These are phyloP conservation scores for Centropus bengalensis DNA, from an alignment of 2,113 vertebrate species.

Conservation along the genomic window DNA sequence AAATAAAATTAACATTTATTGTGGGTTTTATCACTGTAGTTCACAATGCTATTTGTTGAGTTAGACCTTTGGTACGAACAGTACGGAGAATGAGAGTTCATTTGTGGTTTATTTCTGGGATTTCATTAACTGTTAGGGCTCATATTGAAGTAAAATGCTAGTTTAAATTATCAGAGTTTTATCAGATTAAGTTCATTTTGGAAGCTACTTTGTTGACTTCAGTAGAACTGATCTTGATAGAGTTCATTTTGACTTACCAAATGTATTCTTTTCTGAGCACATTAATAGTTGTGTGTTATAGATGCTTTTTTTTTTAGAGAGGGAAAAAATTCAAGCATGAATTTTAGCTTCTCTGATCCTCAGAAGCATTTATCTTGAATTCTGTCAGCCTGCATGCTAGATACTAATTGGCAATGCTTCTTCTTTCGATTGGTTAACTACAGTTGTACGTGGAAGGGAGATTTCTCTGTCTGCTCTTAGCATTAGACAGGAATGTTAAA, in stretches of 20 bases:
- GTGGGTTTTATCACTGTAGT: not conserved
- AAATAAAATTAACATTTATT: not conserved
- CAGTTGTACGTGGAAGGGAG: not conserved
- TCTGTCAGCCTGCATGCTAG: not conserved
- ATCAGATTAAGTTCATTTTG: not conserved
- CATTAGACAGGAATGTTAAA: not conserved
- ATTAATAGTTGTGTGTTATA: not conserved
- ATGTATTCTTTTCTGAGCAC: not conserved
- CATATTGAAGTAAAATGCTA: slow-evolving; percentile 26
- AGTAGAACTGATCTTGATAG: not conserved
- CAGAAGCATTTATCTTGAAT: not conserved
- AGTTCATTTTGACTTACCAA: not conserved
- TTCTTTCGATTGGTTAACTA: not conserved
- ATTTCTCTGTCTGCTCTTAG: not conserved
- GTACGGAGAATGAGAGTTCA: not conserved
- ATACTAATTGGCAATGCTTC: not conserved
- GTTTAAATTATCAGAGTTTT: slow-evolving; percentile 6
- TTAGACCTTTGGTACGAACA: slow-evolving; percentile 36
- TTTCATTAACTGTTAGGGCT: slow-evolving; percentile 40
- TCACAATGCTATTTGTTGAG: not conserved
- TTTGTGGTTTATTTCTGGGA: not conserved
- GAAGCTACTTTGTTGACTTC: not conserved
- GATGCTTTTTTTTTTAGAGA: not conserved
- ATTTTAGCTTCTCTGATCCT: not conserved
- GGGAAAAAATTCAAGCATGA: not conserved